These are phyloP conservation scores for Heterotis niloticus DNA, from an alignment of 2,113 vertebrate species.

Conservation along the genomic window DNA sequence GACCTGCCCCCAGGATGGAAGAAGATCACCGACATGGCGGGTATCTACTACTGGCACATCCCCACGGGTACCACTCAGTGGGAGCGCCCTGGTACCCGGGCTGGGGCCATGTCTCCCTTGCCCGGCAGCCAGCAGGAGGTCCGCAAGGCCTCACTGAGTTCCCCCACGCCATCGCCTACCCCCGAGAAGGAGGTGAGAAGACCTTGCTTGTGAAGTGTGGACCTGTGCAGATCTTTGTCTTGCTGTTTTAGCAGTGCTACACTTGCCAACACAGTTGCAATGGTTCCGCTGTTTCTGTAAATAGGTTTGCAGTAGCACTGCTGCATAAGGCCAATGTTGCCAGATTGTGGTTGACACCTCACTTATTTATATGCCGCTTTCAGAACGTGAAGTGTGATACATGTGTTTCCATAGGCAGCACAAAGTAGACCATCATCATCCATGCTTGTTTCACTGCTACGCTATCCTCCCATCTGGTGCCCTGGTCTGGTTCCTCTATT, in stretches of 20 bases:
- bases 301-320: not conserved
- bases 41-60: slow-evolving; percentile 93
- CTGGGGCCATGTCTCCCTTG: slow-evolving; percentile 43
- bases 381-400: no score
- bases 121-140: slow-evolving; percentile 46
- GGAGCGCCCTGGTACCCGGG: slow-evolving; percentile 72
- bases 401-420: no score
- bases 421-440: no score
- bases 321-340: not conserved
- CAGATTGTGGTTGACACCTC: no score
- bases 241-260: not conserved
- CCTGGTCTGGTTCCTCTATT: not conserved
- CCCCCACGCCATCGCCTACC: slow-evolving; percentile 70
- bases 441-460: not conserved
- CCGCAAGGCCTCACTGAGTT: slow-evolving; percentile 67
- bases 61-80: slow-evolving; percentile 89
- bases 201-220: not conserved
- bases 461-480: not conserved
- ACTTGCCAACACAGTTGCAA: no score
- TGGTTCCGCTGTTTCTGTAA: not conserved
- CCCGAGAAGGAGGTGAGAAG: slow-evolving; percentile 75
- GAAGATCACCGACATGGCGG: slow-evolving; percentile 80
- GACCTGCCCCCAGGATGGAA: slow-evolving; percentile 92
- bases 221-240: not conserved
- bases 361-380: no score